A percentile compares a stretch with the other conserved stretches of the same genome.
Evolutionary conservation across 2,797 vertebrate genomes (phyloP).

Genomic region (Danio kyathit): DNA sequence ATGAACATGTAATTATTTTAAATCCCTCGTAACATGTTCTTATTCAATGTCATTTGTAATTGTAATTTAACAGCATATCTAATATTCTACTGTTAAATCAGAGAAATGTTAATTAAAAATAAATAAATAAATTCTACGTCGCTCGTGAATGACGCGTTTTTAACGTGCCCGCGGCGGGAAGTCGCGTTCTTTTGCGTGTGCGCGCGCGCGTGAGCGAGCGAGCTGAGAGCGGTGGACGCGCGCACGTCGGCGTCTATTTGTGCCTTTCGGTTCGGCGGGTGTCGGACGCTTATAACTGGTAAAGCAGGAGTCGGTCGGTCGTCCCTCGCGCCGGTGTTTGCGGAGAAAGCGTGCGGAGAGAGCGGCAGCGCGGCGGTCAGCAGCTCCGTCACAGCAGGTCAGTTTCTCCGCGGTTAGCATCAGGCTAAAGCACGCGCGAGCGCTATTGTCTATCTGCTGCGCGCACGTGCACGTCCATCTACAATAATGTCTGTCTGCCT

Average conservation of each 20-base stretch:
- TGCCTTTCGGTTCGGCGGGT: not conserved
- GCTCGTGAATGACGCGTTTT: not conserved
- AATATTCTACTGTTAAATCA: too few species aligned
- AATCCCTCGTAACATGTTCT: too few species aligned
- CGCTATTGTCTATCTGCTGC: conserved; percentile 32
- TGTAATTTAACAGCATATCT: too few species aligned
- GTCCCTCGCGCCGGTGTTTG: not conserved
- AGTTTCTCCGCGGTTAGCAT: not conserved
- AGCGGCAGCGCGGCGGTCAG: not conserved
- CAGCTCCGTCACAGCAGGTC: conserved; percentile 3
- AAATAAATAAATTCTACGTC: not conserved
- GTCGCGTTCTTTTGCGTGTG: conserved; percentile 32
- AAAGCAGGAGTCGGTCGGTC: not conserved
- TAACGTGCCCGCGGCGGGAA: conserved; percentile 21
- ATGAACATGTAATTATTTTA: too few species aligned
- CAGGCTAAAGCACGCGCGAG: not conserved
- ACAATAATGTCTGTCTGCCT: not conserved
- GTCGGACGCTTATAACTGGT: not conserved
- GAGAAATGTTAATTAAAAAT: too few species aligned
- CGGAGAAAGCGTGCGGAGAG: not conserved
- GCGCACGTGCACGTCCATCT: not conserved
- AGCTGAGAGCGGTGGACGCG: not conserved
- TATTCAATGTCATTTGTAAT: too few species aligned
- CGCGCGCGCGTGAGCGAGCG: conserved; percentile 17
- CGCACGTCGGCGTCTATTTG: not conserved